phyloP scores from a whole-genome alignment of 2,888 invertebrate species.

The Drosophila nr. medialis region DNA sequence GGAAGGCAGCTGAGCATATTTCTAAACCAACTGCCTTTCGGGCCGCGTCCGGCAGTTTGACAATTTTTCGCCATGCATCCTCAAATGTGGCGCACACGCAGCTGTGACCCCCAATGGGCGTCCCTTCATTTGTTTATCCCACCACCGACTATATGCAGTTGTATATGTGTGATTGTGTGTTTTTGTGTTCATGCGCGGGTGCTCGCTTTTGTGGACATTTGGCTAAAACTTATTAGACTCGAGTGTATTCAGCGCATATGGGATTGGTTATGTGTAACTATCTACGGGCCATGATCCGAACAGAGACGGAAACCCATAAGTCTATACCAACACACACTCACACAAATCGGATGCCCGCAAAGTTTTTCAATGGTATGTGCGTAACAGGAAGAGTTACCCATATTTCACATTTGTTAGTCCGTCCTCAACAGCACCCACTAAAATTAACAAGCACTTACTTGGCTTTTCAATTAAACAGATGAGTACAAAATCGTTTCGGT shows the following conservation, averaged over 20 bases:
- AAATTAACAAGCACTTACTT: neutral
- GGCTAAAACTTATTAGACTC: constrained; percentile 79
- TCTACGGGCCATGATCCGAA: constrained; percentile 48
- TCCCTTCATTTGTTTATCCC: constrained; percentile 74
- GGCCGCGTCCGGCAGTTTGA: constrained; percentile 72
- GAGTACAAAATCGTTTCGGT: neutral
- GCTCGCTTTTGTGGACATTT: constrained; percentile 64
- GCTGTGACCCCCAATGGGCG: constrained; percentile 60
- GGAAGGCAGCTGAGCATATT: constrained; percentile 67
- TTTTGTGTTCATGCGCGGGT: constrained; percentile 28
- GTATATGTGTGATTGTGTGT: constrained; percentile 13
- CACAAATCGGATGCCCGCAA: constrained; percentile 47
- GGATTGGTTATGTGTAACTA: constrained; percentile 51
- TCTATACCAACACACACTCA: constrained; percentile 13
- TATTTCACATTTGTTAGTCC: neutral
- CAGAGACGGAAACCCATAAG: constrained; percentile 15
- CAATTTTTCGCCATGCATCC: constrained; percentile 68
- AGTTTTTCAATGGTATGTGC: constrained; percentile 16
- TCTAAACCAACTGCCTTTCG: constrained; percentile 70
- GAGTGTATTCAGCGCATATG: constrained; percentile 73
- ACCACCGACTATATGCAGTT: constrained; percentile 26
- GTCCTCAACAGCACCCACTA: neutral
- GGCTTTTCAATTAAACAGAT: neutral
- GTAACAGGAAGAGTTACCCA: constrained; percentile 9
- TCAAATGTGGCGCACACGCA: constrained; percentile 69